Percentiles rank a stretch among this genome's conserved stretches.
Evolutionary conservation across 92 coral and sea anemone genomes (phyloP).

Genomic region (Pocillopora grandis): DNA sequence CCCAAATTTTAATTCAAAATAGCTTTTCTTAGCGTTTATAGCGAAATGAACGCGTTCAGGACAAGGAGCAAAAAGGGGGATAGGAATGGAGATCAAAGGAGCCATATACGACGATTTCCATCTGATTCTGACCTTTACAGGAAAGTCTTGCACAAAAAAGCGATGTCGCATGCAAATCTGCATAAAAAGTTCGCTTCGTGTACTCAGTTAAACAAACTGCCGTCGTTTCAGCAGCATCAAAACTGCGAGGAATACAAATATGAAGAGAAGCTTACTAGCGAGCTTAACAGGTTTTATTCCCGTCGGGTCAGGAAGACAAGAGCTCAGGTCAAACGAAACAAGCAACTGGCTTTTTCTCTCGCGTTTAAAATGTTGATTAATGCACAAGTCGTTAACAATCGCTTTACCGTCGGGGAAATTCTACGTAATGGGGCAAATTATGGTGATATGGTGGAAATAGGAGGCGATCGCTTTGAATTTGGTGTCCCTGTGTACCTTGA

Average conservation of each 20-base stretch:
- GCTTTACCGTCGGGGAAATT: slow-evolving; percentile 66
- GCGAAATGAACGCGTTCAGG: slow-evolving; percentile 7
- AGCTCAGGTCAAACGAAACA: slow-evolving; percentile 46
- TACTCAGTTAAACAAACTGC: slow-evolving; percentile 42
- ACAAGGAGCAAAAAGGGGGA: not conserved
- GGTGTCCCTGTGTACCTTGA: slow-evolving; percentile 76
- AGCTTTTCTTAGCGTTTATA: slow-evolving; percentile 6
- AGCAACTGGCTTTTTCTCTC: slow-evolving; percentile 67
- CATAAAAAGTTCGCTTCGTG: slow-evolving; percentile 30
- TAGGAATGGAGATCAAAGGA: not conserved
- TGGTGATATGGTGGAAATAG: slow-evolving; percentile 63
- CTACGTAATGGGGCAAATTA: slow-evolving; percentile 48
- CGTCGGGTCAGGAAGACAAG: slow-evolving; percentile 54
- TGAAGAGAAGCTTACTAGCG: slow-evolving; percentile 67
- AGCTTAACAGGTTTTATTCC: slow-evolving; percentile 61
- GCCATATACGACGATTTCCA: slow-evolving; percentile 22
- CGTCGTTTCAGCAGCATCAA: slow-evolving; percentile 2
- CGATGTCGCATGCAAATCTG: slow-evolving; percentile 29
- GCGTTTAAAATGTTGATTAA: slow-evolving; percentile 69
- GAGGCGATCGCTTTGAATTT: slow-evolving; percentile 72
- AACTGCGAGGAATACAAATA: slow-evolving; percentile 32
- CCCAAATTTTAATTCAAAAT: slow-evolving; percentile 14
- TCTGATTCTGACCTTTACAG: slow-evolving; percentile 44
- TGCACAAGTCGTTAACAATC: slow-evolving; percentile 68
- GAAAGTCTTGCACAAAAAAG: slow-evolving; percentile 31